Percentiles rank a stretch among this genome's conserved stretches.
phyloP scores from a whole-genome alignment of 2,888 invertebrate species.

The Tenthredo distinguenda region DNA sequence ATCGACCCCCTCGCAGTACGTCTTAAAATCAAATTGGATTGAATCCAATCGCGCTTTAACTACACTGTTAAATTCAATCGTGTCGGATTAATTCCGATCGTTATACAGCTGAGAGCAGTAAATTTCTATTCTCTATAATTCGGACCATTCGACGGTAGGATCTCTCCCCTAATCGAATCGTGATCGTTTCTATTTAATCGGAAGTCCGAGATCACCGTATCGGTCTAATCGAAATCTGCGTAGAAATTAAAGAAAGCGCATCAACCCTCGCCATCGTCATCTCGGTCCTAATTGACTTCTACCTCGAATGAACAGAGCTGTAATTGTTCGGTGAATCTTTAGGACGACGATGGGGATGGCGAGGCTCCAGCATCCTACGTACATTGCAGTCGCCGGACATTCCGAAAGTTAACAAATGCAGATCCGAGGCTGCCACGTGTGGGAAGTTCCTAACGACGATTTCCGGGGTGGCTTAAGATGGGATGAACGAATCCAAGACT shows the following conservation, averaged over 20 bases:
- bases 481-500: slow-evolving; percentile 16
- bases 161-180: background rate
- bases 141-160: background rate
- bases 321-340: background rate
- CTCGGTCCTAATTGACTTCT: background rate
- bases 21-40: background rate
- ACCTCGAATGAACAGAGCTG: background rate
- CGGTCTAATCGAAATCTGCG: background rate
- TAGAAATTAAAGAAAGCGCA: background rate
- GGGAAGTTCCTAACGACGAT: slow-evolving; percentile 29
- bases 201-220: background rate
- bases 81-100: background rate
- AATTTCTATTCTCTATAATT: slow-evolving; percentile 9
- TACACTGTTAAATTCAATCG: background rate
- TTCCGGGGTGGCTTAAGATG: background rate
- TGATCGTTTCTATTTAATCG: too few relatives aligned
- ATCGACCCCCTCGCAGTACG: background rate
- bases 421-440: slow-evolving; percentile 51
- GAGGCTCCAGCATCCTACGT: slow-evolving; percentile 62
- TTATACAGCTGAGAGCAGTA: background rate
- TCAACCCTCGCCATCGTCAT: background rate
- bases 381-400: slow-evolving; percentile 73
- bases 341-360: background rate
- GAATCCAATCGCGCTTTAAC: background rate
- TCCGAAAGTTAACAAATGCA: slow-evolving; percentile 60